These are phyloP conservation scores for Pachydiplax longipennis DNA, from an alignment of 2,888 invertebrate genomes.

Conservation along the genomic window DNA sequence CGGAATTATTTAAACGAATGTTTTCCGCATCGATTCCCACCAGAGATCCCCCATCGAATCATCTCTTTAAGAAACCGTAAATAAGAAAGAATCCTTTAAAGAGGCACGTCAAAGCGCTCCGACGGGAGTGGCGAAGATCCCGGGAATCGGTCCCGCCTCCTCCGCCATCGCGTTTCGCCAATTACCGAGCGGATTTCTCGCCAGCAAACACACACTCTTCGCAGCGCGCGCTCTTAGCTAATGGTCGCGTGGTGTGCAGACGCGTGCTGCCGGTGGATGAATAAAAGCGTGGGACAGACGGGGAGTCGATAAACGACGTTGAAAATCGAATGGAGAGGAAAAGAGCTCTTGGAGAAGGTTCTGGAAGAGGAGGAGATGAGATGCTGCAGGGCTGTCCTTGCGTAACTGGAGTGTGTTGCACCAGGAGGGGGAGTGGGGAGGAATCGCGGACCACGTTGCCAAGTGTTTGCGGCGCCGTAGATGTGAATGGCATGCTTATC, in stretches of 20 bases:
- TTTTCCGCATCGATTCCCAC: too few species aligned
- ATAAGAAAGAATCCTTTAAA: not conserved
- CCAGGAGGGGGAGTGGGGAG: not conserved
- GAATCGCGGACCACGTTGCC: constrained; percentile 4
- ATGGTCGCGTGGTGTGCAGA: not conserved
- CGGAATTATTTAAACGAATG: too few species aligned
- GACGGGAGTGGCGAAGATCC: not conserved
- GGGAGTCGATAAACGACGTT: not conserved
- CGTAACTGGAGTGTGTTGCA: constrained; percentile 43
- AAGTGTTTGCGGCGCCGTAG: not conserved
- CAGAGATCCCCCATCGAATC: too few species aligned
- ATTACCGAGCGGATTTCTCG: not conserved
- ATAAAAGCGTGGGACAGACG: not conserved
- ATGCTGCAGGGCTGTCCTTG: constrained; percentile 5
- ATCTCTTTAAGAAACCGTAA: too few species aligned
- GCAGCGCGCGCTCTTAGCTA: not conserved
- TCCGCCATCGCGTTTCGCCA: not conserved
- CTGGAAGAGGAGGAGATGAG: not conserved
- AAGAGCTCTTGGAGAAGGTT: not conserved
- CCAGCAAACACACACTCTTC: not conserved
- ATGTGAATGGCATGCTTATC: constrained; percentile 33
- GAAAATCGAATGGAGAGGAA: not conserved
- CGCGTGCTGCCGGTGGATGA: not conserved
- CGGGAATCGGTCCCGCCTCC: not conserved
- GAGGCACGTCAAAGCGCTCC: not conserved